Percentiles rank a stretch among this genome's conserved stretches.
Evolutionary conservation across 2,888 invertebrate species (phyloP).

Genomic region (Stramonita haemastoma): DNA sequence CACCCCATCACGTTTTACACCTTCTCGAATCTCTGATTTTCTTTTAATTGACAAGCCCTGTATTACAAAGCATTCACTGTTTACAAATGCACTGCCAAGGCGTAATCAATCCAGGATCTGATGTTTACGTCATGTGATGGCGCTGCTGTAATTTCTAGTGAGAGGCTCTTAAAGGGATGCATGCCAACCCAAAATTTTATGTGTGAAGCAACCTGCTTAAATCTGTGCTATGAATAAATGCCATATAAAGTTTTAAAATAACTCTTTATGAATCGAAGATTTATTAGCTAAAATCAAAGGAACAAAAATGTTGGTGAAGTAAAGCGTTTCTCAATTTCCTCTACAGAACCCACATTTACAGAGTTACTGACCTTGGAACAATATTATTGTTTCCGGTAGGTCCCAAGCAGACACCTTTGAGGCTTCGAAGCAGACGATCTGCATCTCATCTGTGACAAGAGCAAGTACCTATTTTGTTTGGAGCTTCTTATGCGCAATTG

Average conservation of each 20-base stretch:
- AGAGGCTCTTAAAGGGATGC: not conserved
- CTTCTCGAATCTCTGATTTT: not conserved
- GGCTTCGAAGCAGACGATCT: not conserved
- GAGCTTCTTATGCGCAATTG: not conserved
- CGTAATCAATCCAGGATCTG: not conserved
- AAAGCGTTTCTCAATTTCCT: not conserved
- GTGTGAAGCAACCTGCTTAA: not conserved
- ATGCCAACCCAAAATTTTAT: not conserved
- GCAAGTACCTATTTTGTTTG: not conserved
- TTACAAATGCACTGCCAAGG: constrained; percentile 19
- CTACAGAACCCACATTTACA: not conserved
- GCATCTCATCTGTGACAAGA: not conserved
- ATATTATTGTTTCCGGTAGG: constrained; percentile 14
- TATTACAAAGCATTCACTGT: constrained; percentile 12
- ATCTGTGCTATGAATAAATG: not conserved
- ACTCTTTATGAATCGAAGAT: not conserved
- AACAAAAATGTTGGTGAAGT: too few relatives aligned
- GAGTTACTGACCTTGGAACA: constrained; percentile 18
- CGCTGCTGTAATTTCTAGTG: not conserved
- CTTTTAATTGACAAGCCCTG: not conserved
- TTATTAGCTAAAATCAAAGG: too few relatives aligned
- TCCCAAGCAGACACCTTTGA: constrained; percentile 8
- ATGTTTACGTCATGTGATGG: constrained; percentile 36
- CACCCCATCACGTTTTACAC: constrained; percentile 57
- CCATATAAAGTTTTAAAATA: not conserved